These are phyloP conservation scores for Myopa testacea DNA, from an alignment of 2,888 invertebrate species.

Conservation along the genomic window DNA sequence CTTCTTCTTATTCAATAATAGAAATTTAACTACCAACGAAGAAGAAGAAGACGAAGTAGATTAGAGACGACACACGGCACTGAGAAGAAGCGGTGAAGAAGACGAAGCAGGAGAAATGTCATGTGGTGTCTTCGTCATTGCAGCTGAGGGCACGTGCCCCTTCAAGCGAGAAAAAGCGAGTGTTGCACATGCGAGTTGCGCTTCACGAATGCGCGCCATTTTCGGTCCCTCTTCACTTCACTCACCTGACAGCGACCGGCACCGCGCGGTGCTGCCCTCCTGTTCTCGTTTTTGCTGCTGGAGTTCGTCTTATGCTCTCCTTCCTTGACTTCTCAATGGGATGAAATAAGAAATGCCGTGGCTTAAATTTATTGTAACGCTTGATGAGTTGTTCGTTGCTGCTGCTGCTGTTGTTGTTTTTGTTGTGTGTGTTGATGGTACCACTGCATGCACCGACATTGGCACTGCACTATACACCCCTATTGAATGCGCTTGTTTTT, in stretches of 20 bases:
- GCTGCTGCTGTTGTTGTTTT: constrained; percentile 14
- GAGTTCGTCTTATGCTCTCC: neutral
- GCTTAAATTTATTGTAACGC: constrained; percentile 22
- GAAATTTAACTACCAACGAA: no score
- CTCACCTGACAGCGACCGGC: constrained; percentile 17
- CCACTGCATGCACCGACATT: neutral
- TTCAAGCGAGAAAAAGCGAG: constrained; percentile 39
- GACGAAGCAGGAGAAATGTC: constrained; percentile 22
- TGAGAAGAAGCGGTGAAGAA: neutral
- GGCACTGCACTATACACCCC: neutral
- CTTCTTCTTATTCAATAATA: neutral
- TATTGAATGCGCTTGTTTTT: neutral
- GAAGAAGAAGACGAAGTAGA: no score
- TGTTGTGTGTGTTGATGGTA: neutral
- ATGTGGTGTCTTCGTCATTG: constrained; percentile 21
- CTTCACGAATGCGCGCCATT: constrained; percentile 27
- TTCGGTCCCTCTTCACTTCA: constrained; percentile 1
- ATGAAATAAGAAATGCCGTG: constrained; percentile 13
- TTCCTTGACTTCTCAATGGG: neutral
- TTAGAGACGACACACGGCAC: neutral
- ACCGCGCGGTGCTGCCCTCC: constrained; percentile 1
- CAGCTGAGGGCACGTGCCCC: constrained; percentile 43
- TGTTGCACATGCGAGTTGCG: constrained; percentile 14
- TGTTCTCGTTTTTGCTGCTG: constrained; percentile 2
- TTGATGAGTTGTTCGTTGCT: constrained; percentile 14